Evolutionary conservation across 1,140 invertebrate genomes (phyloP), one percentile per base, ranked within the genome.

Genomic region (Bombus consobrinus): DNA sequence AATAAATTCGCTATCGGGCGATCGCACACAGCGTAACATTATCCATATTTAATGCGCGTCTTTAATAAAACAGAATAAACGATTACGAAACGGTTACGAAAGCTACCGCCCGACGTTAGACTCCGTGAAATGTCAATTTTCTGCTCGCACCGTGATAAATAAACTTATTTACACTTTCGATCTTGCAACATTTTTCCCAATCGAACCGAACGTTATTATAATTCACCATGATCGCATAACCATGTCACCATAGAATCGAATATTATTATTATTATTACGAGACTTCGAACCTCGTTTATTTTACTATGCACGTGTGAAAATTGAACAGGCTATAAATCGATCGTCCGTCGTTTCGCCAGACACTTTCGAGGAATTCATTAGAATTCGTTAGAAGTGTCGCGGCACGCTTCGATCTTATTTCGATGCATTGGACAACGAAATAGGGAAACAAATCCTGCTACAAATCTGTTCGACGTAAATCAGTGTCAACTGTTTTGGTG

Each of bases 371-470:
- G 81, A 82, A 82, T 82, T 75, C 81, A 75, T 82, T 82, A 75
- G 81, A 82, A 82, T 82, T 82, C 81, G 81, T 82, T 82, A 75
- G 71, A 82, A 75, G 71, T 47, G 71, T 82, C 81, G 81, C 80
- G n/a, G 37, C 47, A 43, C 28, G 71, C 41, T 59, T 18, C 37
- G 28, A n/a, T 37, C 43, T 25, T 39, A 13, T 82, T 82, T 34
- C 37, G 37, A 25, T 72, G 37, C 68, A 28, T 32, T 71, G 47
- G 39, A 10, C 12, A 5, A 18, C 57, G 13, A 9, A 62, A 39
- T 8, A 10, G 37, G 25, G 0, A 37, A 59, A 57, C n/a, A 15
- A 72, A 32, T 41, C 3, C 32, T 22, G 22, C 34, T 32, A 39
- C 22, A 37, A 66, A 68, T 34, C 32, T 22, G 8, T 9, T 34